Evolutionary conservation across 2,888 invertebrate species (phyloP), one percentile per base, ranked within the genome.

Genomic region (Dichetophora obliterata): DNA sequence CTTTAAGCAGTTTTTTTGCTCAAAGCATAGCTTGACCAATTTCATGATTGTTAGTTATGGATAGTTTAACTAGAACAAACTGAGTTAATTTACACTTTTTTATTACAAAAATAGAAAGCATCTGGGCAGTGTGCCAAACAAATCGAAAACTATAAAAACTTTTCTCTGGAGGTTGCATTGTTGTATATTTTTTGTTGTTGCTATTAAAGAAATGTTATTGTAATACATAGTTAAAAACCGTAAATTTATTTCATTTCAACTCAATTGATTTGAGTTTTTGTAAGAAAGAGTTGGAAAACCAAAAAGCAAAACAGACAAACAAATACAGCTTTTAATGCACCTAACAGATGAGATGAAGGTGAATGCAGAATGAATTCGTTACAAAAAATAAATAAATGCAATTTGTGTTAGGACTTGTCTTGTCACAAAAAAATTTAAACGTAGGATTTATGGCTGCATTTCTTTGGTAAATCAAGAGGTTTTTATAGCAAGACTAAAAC

Each of bases 381-480:
- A 37, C 31, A 37, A 37, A 37, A 37, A 37, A 37, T 37, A 22
- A 68, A 43, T 37, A 72, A 72, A 72, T 59, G 43, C 72, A 57
- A 72, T 57, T 72, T 72, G 59, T 48, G 48, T 9, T 50, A 48
- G 50, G 48, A 68, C 50, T 48, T 72, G 48, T 59, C 48, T 43
- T 57, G 69, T 68, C 65, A 43, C 22, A 24, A 19, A 72, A n/a
- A 37, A 1, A 37, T 37, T 37, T 37, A 72, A 59, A 34, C 61
- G 9, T 66, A n/a, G 50, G 16, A 75, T 75, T 70, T 52, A 77
- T 31, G 31, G 31, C 57, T 57, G 22, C 3, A 37, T 37, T 37
- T 8, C 37, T 31, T 31, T 31, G 8, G 37, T 6, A 5, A 1
- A 37, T 37, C 37, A 37, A 37, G 37, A 8, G 6, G 37, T n/a